Conservation (phyloP, 2,888 invertebrate genomes). For the Agrotis segetum region DNA sequence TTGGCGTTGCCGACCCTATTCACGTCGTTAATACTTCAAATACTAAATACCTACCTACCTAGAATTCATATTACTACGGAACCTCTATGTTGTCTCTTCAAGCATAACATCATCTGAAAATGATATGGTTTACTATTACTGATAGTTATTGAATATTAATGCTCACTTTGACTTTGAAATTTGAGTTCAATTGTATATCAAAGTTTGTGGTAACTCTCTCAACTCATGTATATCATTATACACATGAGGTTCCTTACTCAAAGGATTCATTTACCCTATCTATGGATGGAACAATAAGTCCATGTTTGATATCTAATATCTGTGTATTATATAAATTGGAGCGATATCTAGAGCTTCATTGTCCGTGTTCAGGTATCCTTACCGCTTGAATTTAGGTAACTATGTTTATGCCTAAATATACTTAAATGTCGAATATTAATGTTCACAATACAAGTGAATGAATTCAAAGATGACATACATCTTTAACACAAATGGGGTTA, state of each 20-base stretch:
- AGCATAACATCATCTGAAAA: neutral
- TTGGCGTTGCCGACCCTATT: too few relatives aligned
- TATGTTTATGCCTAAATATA: neutral
- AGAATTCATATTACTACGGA: too few relatives aligned
- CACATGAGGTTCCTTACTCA: neutral
- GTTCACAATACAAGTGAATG: neutral
- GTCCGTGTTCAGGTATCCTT: slow-evolving; percentile 1
- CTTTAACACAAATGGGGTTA: neutral
- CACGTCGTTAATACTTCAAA: too few relatives aligned
- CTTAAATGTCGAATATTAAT: neutral
- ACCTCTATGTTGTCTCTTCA: neutral
- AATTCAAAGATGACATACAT: neutral
- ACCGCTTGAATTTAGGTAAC: neutral
- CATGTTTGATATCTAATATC: neutral
- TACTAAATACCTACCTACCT: too few relatives aligned
- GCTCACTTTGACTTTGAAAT: neutral
- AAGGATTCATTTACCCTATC: neutral
- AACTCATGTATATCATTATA: too few relatives aligned
- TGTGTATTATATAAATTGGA: neutral
- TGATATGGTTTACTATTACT: too few relatives aligned
- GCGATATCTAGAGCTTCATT: slow-evolving; percentile 3
- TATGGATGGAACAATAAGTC: neutral
- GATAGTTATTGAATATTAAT: neutral
- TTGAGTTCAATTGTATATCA: neutral
- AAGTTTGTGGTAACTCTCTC: neutral